These are phyloP conservation scores for Drosophila grimshawi DNA, from an alignment of 1,140 invertebrate genomes.

Conservation along the genomic window DNA sequence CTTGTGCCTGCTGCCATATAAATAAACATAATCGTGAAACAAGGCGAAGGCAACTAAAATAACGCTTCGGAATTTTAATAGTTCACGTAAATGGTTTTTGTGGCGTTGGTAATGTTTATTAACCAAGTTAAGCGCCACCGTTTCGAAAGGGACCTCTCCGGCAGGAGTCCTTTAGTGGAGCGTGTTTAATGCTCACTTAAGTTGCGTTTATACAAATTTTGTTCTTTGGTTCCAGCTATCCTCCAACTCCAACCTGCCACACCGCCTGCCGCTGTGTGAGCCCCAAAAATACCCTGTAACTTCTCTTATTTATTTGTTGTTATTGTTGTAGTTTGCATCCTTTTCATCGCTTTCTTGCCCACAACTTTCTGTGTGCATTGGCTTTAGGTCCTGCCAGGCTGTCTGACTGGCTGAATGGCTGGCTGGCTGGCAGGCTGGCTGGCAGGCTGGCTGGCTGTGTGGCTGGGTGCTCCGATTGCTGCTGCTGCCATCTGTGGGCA, in stretches of 20 bases:
- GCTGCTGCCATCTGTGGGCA: conserved; percentile 7
- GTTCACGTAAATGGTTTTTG: conserved; percentile 80
- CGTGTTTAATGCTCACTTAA: conserved; percentile 81
- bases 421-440: neutral
- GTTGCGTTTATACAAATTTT: conserved; percentile 80
- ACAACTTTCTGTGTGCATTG: conserved; percentile 31
- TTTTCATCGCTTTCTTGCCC: conserved; percentile 26
- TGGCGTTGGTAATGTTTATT: conserved; percentile 82
- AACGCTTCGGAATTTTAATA: conserved; percentile 75
- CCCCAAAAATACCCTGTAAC: conserved; percentile 41
- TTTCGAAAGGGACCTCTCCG: conserved; percentile 16
- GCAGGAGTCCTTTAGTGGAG: conserved; percentile 61
- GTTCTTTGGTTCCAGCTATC: conserved; percentile 36
- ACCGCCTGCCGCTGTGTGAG: neutral
- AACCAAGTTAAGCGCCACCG: conserved; percentile 69
- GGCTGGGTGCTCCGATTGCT: neutral
- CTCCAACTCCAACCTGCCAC: neutral
- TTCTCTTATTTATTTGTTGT: conserved; percentile 4
- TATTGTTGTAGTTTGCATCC: conserved; percentile 25
- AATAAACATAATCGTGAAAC: conserved; percentile 78
- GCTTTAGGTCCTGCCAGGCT: conserved; percentile 29
- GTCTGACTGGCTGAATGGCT: neutral
- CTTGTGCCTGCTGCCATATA: conserved; percentile 49
- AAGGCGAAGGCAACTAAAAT: conserved; percentile 69
- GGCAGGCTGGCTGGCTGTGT: neutral